These are phyloP conservation scores for Clamator glandarius DNA, from an alignment of 2,797 vertebrate species.

Conservation along the genomic window DNA sequence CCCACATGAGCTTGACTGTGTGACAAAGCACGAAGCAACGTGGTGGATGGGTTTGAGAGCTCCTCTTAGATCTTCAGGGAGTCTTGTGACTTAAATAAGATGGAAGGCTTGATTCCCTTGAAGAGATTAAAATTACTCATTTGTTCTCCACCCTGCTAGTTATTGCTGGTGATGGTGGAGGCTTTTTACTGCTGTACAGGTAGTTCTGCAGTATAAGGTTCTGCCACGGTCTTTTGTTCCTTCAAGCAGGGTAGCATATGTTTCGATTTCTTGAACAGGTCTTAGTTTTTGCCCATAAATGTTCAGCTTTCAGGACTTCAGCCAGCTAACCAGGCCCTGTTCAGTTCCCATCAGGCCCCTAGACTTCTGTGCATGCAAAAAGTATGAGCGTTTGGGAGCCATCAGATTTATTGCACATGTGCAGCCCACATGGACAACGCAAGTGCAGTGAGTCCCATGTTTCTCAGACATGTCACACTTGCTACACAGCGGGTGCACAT, in stretches of 20 bases:
- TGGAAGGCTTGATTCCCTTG: neutral
- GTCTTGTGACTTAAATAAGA: neutral
- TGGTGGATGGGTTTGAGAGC: neutral
- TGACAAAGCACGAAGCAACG: neutral
- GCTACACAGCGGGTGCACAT: neutral
- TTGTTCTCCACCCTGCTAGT: neutral
- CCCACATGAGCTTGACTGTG: accelerated
- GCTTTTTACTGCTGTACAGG: neutral
- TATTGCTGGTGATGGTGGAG: neutral
- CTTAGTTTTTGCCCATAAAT: neutral
- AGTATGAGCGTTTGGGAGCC: neutral
- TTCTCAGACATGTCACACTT: neutral
- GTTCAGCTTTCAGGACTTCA: neutral
- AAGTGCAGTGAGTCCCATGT: neutral
- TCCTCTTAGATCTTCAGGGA: neutral
- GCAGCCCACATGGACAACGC: slow-evolving; percentile 1
- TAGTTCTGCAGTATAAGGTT: neutral
- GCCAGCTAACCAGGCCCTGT: neutral
- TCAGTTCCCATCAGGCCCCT: neutral
- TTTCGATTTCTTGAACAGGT: neutral
- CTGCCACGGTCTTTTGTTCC: neutral
- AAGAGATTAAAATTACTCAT: neutral
- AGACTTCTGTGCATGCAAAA: neutral
- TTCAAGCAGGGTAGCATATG: neutral
- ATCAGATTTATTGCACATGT: neutral